Percentiles rank a stretch among this genome's conserved stretches.
Conservation (phyloP, 1,140 invertebrate genomes). For the Ganaspis sp. region DNA sequence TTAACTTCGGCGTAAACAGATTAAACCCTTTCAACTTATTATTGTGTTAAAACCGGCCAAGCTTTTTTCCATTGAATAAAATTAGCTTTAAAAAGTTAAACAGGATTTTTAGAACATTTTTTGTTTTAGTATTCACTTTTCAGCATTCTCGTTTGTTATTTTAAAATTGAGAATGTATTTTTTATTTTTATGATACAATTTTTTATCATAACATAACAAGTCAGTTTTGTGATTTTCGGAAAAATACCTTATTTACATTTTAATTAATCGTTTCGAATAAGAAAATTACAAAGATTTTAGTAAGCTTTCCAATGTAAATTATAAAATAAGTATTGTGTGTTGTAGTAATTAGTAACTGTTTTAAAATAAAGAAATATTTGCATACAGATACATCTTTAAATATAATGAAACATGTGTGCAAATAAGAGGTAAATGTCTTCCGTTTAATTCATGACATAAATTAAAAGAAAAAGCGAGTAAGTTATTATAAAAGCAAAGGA, state of each 20-base stretch:
- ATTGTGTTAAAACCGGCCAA: too few species aligned
- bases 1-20: neutral
- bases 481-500: neutral
- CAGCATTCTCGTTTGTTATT: neutral
- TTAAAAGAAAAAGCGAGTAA: neutral
- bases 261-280: too few species aligned
- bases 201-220: neutral
- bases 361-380: neutral
- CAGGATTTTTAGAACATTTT: too few species aligned
- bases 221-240: too few species aligned
- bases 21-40: neutral
- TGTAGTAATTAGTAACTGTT: neutral
- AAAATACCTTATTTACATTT: too few species aligned
- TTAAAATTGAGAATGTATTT: neutral
- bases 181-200: neutral
- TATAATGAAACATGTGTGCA: neutral
- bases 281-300: too few species aligned
- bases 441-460: neutral
- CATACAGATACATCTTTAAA: neutral
- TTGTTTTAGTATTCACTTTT: too few species aligned
- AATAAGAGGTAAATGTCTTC: neutral
- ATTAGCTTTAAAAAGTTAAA: too few species aligned
- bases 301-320: too few species aligned
- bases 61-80: too few species aligned
- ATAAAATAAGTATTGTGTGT: too few species aligned